Evolutionary conservation across 2,797 vertebrate genomes (phyloP).

Genomic region (Hephaestus fuliginosus): DNA sequence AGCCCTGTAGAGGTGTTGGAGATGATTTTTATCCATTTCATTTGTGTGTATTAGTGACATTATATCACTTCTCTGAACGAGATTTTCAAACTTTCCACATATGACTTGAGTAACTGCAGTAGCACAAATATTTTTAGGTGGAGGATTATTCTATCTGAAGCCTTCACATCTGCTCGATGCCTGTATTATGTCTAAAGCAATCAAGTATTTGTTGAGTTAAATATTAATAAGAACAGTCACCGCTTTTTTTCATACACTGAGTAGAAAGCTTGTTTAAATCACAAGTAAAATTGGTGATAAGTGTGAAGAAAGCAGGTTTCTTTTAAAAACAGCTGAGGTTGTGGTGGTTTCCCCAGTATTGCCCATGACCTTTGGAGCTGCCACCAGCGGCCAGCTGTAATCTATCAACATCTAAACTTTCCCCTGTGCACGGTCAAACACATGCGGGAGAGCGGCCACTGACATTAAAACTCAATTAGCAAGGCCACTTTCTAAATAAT

Average conservation of each 20-base stretch:
- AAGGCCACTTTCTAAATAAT: constrained; percentile 86
- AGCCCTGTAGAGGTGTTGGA: not conserved
- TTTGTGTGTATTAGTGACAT: constrained; percentile 6
- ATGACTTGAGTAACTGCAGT: not conserved
- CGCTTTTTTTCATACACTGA: not conserved
- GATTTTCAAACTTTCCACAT: not conserved
- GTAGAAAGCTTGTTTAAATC: constrained; percentile 7
- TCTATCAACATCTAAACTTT: constrained; percentile 86
- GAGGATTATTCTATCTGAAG: constrained; percentile 2
- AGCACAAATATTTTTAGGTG: not conserved
- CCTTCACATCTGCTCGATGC: constrained; percentile 1
- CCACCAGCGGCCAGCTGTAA: constrained; percentile 78
- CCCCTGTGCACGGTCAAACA: constrained; percentile 78
- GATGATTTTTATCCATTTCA: constrained; percentile 12
- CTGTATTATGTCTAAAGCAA: not conserved
- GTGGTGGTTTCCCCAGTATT: constrained; percentile 60
- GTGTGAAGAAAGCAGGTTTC: constrained; percentile 26
- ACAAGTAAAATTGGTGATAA: constrained; percentile 2
- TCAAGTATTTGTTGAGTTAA: not conserved
- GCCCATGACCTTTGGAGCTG: constrained; percentile 83
- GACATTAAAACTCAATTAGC: constrained; percentile 90
- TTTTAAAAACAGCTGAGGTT: constrained; percentile 61
- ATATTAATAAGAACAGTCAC: not conserved
- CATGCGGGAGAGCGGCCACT: constrained; percentile 81
- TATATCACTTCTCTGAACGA: constrained; percentile 16